Conservation (phyloP, 2,888 invertebrate species). For the Leucophenga maculata region DNA sequence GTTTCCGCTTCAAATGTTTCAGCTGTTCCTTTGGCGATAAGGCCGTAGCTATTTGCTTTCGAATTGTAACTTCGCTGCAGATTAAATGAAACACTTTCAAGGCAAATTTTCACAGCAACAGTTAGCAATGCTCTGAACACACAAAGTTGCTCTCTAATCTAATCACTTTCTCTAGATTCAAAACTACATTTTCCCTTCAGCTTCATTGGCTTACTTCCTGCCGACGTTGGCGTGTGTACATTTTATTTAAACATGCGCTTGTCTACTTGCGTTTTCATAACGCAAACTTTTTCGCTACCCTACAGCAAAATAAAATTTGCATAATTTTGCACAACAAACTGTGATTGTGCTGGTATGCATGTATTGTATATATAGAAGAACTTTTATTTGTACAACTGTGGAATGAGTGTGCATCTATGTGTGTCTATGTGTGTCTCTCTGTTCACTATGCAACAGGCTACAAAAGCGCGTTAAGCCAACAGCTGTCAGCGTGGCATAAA, state of each 20-base stretch:
- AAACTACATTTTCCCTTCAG: too few species aligned
- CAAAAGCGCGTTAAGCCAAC: background rate
- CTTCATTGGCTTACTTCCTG: background rate
- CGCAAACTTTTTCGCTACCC: background rate
- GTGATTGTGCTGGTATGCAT: too few species aligned
- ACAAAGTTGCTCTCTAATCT: background rate
- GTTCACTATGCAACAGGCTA: constrained; percentile 28
- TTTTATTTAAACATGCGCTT: constrained; percentile 1
- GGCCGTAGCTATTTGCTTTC: background rate
- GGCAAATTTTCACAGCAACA: too few species aligned
- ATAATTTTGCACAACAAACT: constrained; percentile 56
- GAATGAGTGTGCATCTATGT: background rate
- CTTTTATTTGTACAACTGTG: background rate
- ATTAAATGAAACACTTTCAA: too few species aligned
- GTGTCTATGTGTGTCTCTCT: constrained; percentile 23
- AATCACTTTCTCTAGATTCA: background rate
- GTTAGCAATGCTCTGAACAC: too few species aligned
- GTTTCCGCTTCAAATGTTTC: constrained; percentile 1
- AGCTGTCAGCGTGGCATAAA: background rate
- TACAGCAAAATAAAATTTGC: constrained; percentile 54
- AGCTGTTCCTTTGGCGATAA: background rate
- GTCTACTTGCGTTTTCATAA: constrained; percentile 19
- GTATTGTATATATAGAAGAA: background rate
- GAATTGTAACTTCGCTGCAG: background rate
- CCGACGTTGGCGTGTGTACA: background rate